These are phyloP conservation scores for Lordiphosa andalusiaca DNA, from an alignment of 2,888 invertebrate genomes.

Conservation along the genomic window DNA sequence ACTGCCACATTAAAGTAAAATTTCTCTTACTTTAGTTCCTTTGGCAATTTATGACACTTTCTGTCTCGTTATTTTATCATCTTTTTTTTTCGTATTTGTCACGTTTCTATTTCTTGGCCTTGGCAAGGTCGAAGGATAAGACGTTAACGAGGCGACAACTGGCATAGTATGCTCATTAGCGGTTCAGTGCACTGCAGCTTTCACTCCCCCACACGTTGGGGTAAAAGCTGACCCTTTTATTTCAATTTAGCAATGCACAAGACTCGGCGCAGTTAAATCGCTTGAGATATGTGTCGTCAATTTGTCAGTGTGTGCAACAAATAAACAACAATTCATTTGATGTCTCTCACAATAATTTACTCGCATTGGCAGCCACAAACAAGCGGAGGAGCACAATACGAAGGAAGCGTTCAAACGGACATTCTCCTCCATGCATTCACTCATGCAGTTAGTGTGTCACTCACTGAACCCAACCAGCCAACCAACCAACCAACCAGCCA, in stretches of 20 bases:
- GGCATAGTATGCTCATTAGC: not conserved
- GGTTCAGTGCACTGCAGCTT: too few species aligned
- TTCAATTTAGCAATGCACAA: slow-evolving; percentile 58
- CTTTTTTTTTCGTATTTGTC: slow-evolving; percentile 18
- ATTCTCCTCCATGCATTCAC: slow-evolving; percentile 51
- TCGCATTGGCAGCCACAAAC: slow-evolving; percentile 11
- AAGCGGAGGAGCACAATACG: not conserved
- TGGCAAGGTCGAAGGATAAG: slow-evolving; percentile 14
- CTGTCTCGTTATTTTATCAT: slow-evolving; percentile 22
- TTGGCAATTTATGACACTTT: slow-evolving; percentile 10
- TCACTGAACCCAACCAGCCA: slow-evolving; percentile 20
- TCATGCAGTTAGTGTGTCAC: slow-evolving; percentile 66
- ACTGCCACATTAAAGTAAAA: too few species aligned
- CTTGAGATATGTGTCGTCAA: slow-evolving; percentile 44
- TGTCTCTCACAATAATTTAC: slow-evolving; percentile 50
- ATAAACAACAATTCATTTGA: slow-evolving; percentile 69
- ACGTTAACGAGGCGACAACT: slow-evolving; percentile 32
- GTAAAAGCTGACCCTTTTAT: slow-evolving; percentile 45
- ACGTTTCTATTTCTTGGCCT: slow-evolving; percentile 20
- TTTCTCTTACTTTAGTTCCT: too few species aligned
- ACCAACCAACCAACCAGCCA: too few species aligned
- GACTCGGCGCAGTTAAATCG: slow-evolving; percentile 52
- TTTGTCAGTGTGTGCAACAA: slow-evolving; percentile 54
- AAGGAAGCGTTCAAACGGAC: slow-evolving; percentile 6
- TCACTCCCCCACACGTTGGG: too few species aligned